These are phyloP conservation scores for Xestia xanthographa DNA, from an alignment of 2,888 invertebrate species.

Conservation along the genomic window DNA sequence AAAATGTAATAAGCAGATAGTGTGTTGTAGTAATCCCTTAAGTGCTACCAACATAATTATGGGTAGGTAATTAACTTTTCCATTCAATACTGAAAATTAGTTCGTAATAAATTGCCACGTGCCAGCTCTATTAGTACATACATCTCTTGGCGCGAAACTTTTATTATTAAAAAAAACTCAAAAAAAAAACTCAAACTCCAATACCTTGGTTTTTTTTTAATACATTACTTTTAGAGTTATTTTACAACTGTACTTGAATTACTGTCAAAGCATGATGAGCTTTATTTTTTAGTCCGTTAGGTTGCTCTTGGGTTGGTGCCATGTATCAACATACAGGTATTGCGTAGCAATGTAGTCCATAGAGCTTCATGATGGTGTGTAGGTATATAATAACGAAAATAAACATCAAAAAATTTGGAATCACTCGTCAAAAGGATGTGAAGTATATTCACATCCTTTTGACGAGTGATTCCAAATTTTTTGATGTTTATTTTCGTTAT, in stretches of 20 bases:
- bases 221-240: not conserved
- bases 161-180: too few relatives aligned
- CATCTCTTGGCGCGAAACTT: not conserved
- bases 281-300: not conserved
- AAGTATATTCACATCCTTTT: too few relatives aligned
- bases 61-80: conserved; percentile 4
- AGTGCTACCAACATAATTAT: conserved; percentile 21
- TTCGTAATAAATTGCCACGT: not conserved
- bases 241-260: not conserved
- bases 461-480: too few relatives aligned
- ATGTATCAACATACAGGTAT: too few relatives aligned
- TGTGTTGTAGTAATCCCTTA: conserved; percentile 23
- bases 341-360: too few relatives aligned
- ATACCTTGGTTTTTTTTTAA: too few relatives aligned
- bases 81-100: not conserved
- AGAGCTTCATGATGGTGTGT: too few relatives aligned
- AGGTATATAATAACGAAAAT: too few relatives aligned
- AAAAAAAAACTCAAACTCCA: too few relatives aligned
- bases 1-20: conserved; percentile 39
- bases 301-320: not conserved
- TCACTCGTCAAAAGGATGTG: too few relatives aligned
- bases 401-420: too few relatives aligned
- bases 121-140: not conserved
- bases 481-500: not conserved
- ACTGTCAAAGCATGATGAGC: not conserved